Conservation (phyloP, 2,797 vertebrate species). For the Podarcis lilfordi region DNA sequence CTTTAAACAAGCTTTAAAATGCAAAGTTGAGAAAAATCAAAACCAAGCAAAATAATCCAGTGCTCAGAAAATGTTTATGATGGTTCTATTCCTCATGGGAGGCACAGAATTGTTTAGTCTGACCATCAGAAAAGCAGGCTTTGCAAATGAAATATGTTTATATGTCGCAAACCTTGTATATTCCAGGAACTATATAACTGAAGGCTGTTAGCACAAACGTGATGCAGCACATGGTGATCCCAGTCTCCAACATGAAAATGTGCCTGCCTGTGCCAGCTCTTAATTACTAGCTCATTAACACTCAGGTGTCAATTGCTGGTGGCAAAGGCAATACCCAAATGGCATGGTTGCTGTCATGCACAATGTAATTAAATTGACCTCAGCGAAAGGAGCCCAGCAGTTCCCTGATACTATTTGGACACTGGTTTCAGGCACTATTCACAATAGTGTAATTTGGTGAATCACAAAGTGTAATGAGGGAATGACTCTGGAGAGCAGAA, state of each 20-base stretch:
- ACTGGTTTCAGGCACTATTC: constrained; percentile 72
- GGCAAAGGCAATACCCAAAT: constrained; percentile 82
- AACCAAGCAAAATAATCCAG: constrained; percentile 34
- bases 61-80: background rate
- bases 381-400: constrained; percentile 74
- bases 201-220: constrained; percentile 73
- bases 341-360: constrained; percentile 81
- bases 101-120: constrained; percentile 27
- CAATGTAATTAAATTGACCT: constrained; percentile 86
- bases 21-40: constrained; percentile 14
- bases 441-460: constrained; percentile 72
- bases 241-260: constrained; percentile 81
- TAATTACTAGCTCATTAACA: constrained; percentile 90
- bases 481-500: constrained; percentile 61
- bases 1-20: constrained; percentile 38
- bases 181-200: constrained; percentile 57
- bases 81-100: constrained; percentile 31
- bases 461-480: constrained; percentile 72
- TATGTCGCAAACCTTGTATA: constrained; percentile 48
- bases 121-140: constrained; percentile 22
- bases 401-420: constrained; percentile 78
- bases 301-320: constrained; percentile 85
- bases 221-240: constrained; percentile 82
- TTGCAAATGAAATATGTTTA: constrained; percentile 46
- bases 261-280: constrained; percentile 82